Base-by-base conservation (phyloP, 2,113 vertebrate species). In the Clinocottus analis region DNA sequence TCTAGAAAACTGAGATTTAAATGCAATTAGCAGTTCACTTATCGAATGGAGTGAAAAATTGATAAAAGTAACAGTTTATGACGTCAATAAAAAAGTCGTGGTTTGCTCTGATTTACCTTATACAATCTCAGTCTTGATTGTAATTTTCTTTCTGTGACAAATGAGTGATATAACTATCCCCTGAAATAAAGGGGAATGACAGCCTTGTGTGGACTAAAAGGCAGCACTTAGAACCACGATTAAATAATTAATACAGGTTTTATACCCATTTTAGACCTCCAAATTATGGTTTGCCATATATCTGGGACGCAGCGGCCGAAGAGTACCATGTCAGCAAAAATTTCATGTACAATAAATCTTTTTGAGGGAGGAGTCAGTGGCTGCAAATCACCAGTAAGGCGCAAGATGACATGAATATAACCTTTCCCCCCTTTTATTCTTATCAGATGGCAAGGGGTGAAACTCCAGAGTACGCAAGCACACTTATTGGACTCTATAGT, bases 231-330 rank as follows among this genome's bases (percentile, higher is more conserved):
- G 92, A 88, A 83, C 87, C 80, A 82, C 85, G 91, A 94, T 95
- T 94, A 94, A 94, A 94, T 94, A 94, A 95, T 95, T 94, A 94
- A 95, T 92, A 92, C 64, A 75, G 87, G 91, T 93, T 95, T 95
- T 94, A 95, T 92, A 88, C 80, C 93, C 89, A 90, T 92, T 92
- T 92, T 89, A 93, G 84, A 93, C 89, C 80, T 88, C 79, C 85
- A 93, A 94, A 94, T 95, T 91, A 94, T 94, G 85, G 92, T 93
- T 92, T 51, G 86, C 89, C 83, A 89, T 94, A 92, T 93, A 94
- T 94, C 79, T 90, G 79, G 84, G 77, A 87, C 55, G 71, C 72
- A 85, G 75, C 58, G n/a, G 74, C 84, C 45, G 68, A 60, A 67
- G 76, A 86, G 83, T 63, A 85, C 72, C 86, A 62, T 88, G 89